Evolutionary conservation across 2,888 invertebrate genomes (phyloP).

Genomic region (Campopleginae sp.): DNA sequence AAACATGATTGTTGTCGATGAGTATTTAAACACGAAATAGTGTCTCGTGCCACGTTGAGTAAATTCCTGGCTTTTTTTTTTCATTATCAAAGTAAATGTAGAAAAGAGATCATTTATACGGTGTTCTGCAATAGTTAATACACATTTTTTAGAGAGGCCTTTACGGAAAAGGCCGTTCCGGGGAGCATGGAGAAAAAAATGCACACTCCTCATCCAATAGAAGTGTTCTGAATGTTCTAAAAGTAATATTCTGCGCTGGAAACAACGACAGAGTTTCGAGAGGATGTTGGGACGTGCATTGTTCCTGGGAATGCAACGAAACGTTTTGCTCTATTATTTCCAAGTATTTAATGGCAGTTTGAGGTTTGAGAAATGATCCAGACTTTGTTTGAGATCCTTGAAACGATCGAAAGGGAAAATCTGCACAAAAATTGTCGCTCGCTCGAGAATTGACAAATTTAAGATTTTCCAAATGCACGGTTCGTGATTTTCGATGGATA

Average conservation of each 20-base stretch:
- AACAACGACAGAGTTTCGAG: background rate
- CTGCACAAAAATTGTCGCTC: background rate
- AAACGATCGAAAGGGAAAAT: background rate
- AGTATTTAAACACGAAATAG: constrained; percentile 3
- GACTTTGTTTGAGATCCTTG: background rate
- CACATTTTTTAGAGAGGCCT: background rate
- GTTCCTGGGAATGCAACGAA: background rate
- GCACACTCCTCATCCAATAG: background rate
- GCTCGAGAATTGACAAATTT: background rate
- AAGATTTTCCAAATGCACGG: background rate
- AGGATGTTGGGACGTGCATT: background rate
- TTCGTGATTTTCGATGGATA: background rate
- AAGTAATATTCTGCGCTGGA: background rate
- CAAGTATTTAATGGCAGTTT: background rate
- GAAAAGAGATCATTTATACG: constrained; percentile 55
- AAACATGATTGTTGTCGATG: constrained; percentile 16
- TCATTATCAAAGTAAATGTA: constrained; percentile 48
- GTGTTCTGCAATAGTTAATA: constrained; percentile 10
- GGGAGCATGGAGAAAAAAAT: constrained; percentile 1
- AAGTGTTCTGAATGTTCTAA: background rate
- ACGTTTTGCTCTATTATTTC: background rate
- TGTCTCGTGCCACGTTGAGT: background rate
- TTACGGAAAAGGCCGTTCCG: background rate
- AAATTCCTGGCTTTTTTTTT: background rate
- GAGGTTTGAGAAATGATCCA: background rate